phyloP scores from a whole-genome alignment of 2,113 vertebrate species.

The Lasiurus borealis region DNA sequence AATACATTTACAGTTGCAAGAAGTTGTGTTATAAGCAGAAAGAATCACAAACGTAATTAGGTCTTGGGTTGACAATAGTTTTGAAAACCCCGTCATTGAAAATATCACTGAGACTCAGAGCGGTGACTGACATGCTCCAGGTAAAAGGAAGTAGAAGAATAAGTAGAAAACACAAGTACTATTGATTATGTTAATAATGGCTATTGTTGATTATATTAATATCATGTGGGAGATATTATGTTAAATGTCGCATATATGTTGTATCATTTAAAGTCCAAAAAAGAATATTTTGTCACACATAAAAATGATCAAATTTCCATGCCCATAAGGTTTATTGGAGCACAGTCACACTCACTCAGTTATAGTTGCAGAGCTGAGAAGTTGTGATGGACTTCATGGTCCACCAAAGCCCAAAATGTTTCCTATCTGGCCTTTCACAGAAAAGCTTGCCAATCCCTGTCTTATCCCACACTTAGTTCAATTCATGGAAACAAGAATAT shows the following conservation, averaged over 20 bases:
- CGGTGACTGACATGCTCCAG: not conserved
- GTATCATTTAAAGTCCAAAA: not conserved
- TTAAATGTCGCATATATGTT: not conserved
- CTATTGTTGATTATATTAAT: not conserved
- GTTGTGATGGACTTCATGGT: not conserved
- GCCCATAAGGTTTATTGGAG: not conserved
- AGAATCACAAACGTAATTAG: constrained; percentile 6
- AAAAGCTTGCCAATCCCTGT: not conserved
- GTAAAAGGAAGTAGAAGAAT: not conserved
- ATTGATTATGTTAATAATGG: not conserved
- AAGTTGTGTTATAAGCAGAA: not conserved
- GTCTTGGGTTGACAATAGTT: not conserved
- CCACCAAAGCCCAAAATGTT: not conserved
- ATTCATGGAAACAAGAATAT: not conserved
- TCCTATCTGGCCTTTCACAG: not conserved
- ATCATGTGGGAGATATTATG: not conserved
- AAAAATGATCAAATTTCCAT: not conserved
- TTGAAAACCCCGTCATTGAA: not conserved
- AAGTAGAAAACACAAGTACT: not conserved
- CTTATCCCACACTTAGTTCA: not conserved
- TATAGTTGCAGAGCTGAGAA: not conserved
- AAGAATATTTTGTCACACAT: not conserved
- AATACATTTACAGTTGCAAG: not conserved
- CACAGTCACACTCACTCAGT: not conserved
- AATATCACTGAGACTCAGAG: not conserved